These are phyloP conservation scores for Valencia hispanica DNA, from an alignment of 2,797 vertebrate species.

Conservation along the genomic window DNA sequence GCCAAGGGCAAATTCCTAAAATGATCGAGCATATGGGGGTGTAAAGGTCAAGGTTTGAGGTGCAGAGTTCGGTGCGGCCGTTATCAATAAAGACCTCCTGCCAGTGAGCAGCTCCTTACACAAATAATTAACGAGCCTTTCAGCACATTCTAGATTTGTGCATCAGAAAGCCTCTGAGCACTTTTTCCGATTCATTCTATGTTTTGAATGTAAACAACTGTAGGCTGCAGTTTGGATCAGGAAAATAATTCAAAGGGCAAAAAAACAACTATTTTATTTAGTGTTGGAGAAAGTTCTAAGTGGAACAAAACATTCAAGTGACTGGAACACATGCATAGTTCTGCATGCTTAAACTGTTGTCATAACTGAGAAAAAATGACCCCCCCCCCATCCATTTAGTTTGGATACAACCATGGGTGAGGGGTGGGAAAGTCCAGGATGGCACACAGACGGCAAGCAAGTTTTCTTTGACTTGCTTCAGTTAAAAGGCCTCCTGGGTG, in stretches of 20 bases:
- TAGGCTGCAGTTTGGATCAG: conserved; percentile 18
- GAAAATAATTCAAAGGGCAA: conserved; percentile 23
- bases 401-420: conserved; percentile 37
- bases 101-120: conserved; percentile 44
- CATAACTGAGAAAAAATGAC: conserved; percentile 36
- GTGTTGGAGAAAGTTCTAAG: conserved; percentile 32
- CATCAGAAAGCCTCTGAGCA: conserved; percentile 25
- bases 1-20: conserved; percentile 68
- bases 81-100: conserved; percentile 75
- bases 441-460: conserved; percentile 35
- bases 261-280: conserved; percentile 28
- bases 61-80: conserved; percentile 67
- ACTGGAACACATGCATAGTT: conserved; percentile 10
- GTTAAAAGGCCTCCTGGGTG: conserved; percentile 59
- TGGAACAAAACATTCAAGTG: conserved; percentile 9
- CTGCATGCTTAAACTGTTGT: conserved; percentile 19
- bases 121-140: conserved; percentile 74
- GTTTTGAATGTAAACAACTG: conserved; percentile 51
- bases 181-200: conserved; percentile 37
- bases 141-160: conserved; percentile 30
- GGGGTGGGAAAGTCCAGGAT: conserved; percentile 53
- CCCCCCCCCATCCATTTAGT: conserved; percentile 14
- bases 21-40: conserved; percentile 62
- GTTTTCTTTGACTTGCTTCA: conserved; percentile 68
- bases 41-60: conserved; percentile 75